Percentiles rank a stretch among this genome's conserved stretches.
Conservation (phyloP, 2,888 invertebrate species). For the Ferrisia virgata region DNA sequence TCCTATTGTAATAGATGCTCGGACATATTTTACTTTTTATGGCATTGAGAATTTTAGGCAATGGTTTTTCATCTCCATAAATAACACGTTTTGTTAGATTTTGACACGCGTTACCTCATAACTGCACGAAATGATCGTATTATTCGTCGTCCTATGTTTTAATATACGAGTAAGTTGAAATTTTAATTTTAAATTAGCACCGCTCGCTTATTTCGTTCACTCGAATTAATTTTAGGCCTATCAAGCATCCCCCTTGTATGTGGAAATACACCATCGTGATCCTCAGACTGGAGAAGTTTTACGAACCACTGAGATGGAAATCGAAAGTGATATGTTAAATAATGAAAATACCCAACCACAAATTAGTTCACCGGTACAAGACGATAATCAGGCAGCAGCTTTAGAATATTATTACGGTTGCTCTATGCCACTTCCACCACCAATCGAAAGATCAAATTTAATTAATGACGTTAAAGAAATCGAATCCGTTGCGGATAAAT, state of each 20-base stretch:
- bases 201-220: background rate
- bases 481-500: background rate
- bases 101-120: background rate
- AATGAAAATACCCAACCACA: background rate
- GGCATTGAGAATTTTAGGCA: conserved; percentile 9
- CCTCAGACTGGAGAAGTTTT: background rate
- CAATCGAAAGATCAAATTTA: background rate
- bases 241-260: background rate
- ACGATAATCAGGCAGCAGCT: background rate
- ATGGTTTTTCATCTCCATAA: conserved; percentile 22
- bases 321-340: background rate
- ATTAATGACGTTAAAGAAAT: background rate
- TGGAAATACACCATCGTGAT: conserved; percentile 1
- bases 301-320: background rate
- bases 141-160: background rate
- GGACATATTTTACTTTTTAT: conserved; percentile 13
- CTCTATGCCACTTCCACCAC: background rate
- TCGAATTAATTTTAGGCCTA: background rate
- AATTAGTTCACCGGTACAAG: background rate
- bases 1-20: conserved; percentile 7
- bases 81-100: background rate
- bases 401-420: conserved; percentile 5
- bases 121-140: background rate
- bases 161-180: background rate
- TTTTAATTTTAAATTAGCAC: conserved; percentile 11